Percentiles rank a stretch among this genome's conserved stretches.
Conservation (phyloP, 2,888 invertebrate genomes). For the Dasysyrphus albostriatus region DNA sequence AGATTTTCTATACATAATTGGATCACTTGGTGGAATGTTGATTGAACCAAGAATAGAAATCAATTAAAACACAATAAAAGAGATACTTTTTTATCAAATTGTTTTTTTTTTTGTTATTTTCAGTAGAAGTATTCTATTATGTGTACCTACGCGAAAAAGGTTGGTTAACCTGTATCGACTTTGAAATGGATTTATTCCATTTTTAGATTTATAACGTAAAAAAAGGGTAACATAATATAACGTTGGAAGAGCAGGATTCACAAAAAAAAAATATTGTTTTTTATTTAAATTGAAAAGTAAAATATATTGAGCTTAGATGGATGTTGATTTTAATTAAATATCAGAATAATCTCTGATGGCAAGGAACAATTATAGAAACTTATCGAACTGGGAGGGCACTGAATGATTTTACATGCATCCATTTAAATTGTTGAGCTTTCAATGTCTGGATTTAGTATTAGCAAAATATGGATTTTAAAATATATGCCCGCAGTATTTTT, state of each 20-base stretch:
- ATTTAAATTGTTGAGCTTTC: too few species aligned
- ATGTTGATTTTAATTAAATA: slow-evolving; percentile 15
- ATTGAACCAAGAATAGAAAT: slow-evolving; percentile 55
- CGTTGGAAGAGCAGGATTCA: not conserved
- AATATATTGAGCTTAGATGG: not conserved
- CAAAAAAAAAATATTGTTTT: not conserved
- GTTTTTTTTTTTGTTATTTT: too few species aligned
- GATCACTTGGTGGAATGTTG: slow-evolving; percentile 32
- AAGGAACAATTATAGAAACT: not conserved
- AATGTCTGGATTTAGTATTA: too few species aligned
- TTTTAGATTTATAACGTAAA: not conserved
- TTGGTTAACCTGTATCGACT: not conserved
- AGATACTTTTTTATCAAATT: not conserved
- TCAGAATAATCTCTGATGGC: not conserved
- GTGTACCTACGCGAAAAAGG: not conserved
- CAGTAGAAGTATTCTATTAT: not conserved
- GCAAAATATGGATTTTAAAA: too few species aligned
- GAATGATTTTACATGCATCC: not conserved
- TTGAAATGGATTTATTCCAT: slow-evolving; percentile 3
- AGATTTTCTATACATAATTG: not conserved
- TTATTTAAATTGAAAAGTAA: not conserved
- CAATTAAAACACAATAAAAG: slow-evolving; percentile 59
- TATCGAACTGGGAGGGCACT: not conserved
- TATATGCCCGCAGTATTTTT: too few species aligned
- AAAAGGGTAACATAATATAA: not conserved